phyloP scores from a whole-genome alignment of 1,140 invertebrate genomes.

The Drosophila kanapiae region DNA sequence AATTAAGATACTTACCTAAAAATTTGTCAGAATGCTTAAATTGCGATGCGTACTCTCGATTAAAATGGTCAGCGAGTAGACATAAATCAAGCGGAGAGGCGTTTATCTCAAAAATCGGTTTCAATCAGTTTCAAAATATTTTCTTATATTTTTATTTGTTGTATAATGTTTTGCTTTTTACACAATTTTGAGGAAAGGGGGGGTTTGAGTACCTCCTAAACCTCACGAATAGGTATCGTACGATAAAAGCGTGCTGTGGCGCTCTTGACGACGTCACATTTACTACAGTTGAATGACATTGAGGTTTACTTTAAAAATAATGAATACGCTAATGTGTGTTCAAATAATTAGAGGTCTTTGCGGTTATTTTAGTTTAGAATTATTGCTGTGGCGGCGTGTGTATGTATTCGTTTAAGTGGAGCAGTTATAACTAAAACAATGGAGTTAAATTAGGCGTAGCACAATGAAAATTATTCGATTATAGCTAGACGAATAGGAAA shows the following conservation, averaged over 20 bases:
- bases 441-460: constrained; percentile 57
- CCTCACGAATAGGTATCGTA: constrained; percentile 34
- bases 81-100: constrained; percentile 34
- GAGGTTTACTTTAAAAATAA: constrained; percentile 52
- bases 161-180: constrained; percentile 46
- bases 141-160: constrained; percentile 57
- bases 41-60: constrained; percentile 42
- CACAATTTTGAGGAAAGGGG: constrained; percentile 25
- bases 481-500: constrained; percentile 49
- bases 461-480: constrained; percentile 60
- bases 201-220: constrained; percentile 34
- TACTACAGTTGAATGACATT: constrained; percentile 51
- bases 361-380: constrained; percentile 63
- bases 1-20: not conserved
- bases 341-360: constrained; percentile 76
- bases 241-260: constrained; percentile 52
- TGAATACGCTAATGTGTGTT: constrained; percentile 59
- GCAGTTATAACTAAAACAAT: constrained; percentile 51
- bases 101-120: constrained; percentile 19
- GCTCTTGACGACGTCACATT: constrained; percentile 44
- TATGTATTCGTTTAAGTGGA: constrained; percentile 11
- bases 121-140: constrained; percentile 26
- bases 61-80: constrained; percentile 16
- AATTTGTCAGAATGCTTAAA: constrained; percentile 20
- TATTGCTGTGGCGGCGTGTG: constrained; percentile 20